Base-by-base conservation (phyloP, 2,113 vertebrate species). In the Cyanistes caeruleus region DNA sequence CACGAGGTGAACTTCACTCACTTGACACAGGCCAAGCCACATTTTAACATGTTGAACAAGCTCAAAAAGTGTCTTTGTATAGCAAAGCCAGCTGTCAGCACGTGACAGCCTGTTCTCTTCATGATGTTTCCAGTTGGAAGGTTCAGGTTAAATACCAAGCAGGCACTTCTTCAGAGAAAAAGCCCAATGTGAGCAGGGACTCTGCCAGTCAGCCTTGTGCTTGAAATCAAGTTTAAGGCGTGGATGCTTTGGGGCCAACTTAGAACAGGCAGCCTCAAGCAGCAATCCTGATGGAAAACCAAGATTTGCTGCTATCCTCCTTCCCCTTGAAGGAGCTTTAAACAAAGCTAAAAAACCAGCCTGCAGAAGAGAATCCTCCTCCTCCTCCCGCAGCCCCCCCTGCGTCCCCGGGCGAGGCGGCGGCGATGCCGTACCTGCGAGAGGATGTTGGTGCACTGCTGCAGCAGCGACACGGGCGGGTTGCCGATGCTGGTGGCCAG, bases 381-480 rank as follows among this genome's bases (percentile, higher is more conserved):
- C 2, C 30, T 65, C 37, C 37, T 37, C 37, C 37, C 10, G 39
- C 39, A 39, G 39, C 11, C 39, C 4, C 39, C 39, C 39, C 39
- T 39, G 39, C 39, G 39, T 39, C 39, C 39, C 39, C 39, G 39
- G 39, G 39, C 39, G 39, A 39, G 39, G 39, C 39, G 39, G 37
- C 37, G 37, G 39, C 11, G 39, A 39, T 39, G 48, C 78, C 4
- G 12, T 98, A 99, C 99, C 99, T 99, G 99, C 1, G 99, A 99
- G 25, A 99, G 98, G 96, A 99, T 99, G 98, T 99, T 99, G 98
- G 99, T 99, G 96, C 99, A 99, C 94, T 99, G 99, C 90, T 99
- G 99, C 89, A 99, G 98, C 95, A 99, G 98, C 1, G 99, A 99
- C 43, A 99, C 99, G 0, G 99, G 99, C 1, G 99, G 99, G 91